phyloP scores from a whole-genome alignment of 2,888 invertebrate species.

The Lamellibrachia satsuma region DNA sequence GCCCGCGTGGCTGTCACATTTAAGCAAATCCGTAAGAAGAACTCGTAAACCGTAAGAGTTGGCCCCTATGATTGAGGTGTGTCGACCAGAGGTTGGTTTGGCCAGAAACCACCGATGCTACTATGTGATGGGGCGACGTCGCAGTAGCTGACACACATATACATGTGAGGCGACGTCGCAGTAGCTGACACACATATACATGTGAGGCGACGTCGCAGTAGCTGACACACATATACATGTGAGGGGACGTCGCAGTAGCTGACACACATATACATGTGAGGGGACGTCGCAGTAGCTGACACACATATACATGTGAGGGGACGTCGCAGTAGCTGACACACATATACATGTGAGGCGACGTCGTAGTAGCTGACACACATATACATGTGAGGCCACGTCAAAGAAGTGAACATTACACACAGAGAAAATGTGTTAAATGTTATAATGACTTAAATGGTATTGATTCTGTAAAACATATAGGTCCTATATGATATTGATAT shows the following conservation, averaged over 20 bases:
- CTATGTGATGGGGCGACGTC: background rate
- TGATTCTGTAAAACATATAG: background rate
- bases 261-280: background rate
- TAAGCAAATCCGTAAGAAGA: too few relatives aligned
- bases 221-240: background rate
- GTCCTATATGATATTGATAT: background rate
- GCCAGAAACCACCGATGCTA: background rate
- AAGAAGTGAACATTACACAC: background rate
- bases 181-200: background rate
- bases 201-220: background rate
- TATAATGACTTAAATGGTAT: background rate
- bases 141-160: background rate
- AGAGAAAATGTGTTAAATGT: background rate
- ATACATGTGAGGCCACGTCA: background rate
- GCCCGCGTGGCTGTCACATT: too few relatives aligned
- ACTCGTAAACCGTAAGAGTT: too few relatives aligned
- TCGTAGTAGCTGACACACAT: background rate
- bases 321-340: background rate
- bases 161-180: background rate
- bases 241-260: background rate
- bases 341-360: background rate
- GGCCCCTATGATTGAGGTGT: too few relatives aligned
- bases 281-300: background rate
- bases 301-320: background rate
- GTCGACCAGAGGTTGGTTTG: too few relatives aligned